phyloP scores from a whole-genome alignment of 1,140 invertebrate species.

The Manduca sexta region DNA sequence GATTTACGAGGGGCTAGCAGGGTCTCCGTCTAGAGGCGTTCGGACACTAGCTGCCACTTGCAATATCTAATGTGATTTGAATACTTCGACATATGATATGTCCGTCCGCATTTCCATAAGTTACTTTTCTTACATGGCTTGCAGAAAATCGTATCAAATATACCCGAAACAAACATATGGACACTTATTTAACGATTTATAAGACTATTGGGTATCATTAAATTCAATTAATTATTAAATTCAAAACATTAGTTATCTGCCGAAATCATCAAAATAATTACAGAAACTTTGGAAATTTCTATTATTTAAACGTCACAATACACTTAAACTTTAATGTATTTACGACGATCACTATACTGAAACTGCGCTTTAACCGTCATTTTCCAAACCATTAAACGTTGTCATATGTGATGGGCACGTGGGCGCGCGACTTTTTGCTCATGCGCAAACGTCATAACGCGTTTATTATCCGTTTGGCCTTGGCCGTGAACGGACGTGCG shows the following conservation, averaged over 20 bases:
- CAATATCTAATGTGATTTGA: conserved; percentile 18
- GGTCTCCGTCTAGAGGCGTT: conserved; percentile 27
- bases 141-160: too few species aligned
- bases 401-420: conserved; percentile 48
- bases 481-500: conserved; percentile 62
- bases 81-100: conserved; percentile 9
- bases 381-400: conserved; percentile 61
- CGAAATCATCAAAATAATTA: too few species aligned
- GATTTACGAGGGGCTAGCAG: conserved; percentile 31
- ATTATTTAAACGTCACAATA: too few species aligned
- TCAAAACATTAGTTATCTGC: too few species aligned
- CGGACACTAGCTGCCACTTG: conserved; percentile 9
- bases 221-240: too few species aligned
- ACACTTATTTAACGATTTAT: too few species aligned
- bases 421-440: conserved; percentile 43
- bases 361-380: conserved; percentile 27
- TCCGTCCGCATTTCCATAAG: background rate
- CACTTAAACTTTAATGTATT: too few species aligned
- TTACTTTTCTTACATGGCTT: too few species aligned
- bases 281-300: too few species aligned
- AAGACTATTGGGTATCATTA: too few species aligned
- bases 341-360: too few species aligned
- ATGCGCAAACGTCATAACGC: conserved; percentile 50
- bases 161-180: too few species aligned
- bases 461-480: conserved; percentile 61